Percentiles rank a stretch among this genome's conserved stretches.
Conservation (phyloP, 2,888 invertebrate species). For the Sphaerophoria rueppellii region DNA sequence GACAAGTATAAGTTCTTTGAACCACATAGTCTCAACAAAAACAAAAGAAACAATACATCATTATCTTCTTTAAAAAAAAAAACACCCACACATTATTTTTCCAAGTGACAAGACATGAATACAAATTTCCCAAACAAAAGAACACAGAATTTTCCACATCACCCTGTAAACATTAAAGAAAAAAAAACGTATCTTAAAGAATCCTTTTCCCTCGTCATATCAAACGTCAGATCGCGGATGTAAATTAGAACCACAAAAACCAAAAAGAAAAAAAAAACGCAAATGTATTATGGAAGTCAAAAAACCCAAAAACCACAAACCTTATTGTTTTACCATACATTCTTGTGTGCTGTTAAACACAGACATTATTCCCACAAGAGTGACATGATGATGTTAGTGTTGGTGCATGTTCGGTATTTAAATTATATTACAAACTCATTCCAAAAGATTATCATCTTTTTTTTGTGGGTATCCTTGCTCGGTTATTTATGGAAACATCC, state of each 20-base stretch:
- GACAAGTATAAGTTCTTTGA: too few relatives aligned
- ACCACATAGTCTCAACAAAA: too few relatives aligned
- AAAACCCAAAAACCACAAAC: neutral
- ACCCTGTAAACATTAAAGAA: neutral
- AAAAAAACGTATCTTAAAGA: neutral
- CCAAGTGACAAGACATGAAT: neutral
- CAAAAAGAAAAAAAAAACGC: neutral
- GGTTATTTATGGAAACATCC: slow-evolving; percentile 27
- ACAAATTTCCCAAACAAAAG: neutral
- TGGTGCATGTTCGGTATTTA: neutral
- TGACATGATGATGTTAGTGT: slow-evolving; percentile 16
- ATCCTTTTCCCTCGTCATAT: slow-evolving; percentile 2
- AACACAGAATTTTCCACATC: neutral
- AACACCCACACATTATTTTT: neutral
- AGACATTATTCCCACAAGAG: slow-evolving; percentile 22
- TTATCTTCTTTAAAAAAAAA: too few relatives aligned
- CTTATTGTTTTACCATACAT: slow-evolving; percentile 24
- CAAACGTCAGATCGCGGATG: slow-evolving; percentile 7
- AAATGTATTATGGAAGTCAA: neutral
- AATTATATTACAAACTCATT: slow-evolving; percentile 19
- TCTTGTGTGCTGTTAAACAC: slow-evolving; percentile 21
- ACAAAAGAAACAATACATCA: too few relatives aligned
- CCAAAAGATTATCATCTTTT: slow-evolving; percentile 9
- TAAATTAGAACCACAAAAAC: slow-evolving; percentile 28
- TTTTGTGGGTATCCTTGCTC: neutral